A percentile compares a stretch with the other conserved stretches of the same genome.
phyloP scores from a whole-genome alignment of 1,140 invertebrate species.

The Drosophila quadrilineata region DNA sequence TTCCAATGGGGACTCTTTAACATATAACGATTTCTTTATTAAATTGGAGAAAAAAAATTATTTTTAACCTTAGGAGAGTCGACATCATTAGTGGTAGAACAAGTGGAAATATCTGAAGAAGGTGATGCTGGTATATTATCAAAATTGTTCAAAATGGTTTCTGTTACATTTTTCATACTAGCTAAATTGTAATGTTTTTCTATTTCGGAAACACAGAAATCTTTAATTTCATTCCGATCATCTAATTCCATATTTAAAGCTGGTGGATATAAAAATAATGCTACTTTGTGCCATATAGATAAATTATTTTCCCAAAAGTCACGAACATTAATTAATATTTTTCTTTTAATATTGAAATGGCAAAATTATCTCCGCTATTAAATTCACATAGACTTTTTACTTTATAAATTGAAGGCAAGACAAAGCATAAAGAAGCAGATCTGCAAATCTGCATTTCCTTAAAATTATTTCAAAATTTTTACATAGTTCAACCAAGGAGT shows the following conservation, averaged over 20 bases:
- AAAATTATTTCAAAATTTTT: constrained; percentile 22
- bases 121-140: not conserved
- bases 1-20: constrained; percentile 2
- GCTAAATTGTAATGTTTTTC: not conserved
- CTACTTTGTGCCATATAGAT: constrained; percentile 20
- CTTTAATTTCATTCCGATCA: constrained; percentile 1
- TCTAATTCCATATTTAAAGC: constrained; percentile 18
- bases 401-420: constrained; percentile 21
- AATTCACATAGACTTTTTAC: not conserved
- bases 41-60: constrained; percentile 26
- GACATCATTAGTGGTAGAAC: not conserved
- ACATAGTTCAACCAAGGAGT: constrained; percentile 6
- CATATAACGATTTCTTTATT: constrained; percentile 1
- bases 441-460: constrained; percentile 18
- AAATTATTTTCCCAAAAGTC: constrained; percentile 21
- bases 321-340: constrained; percentile 6
- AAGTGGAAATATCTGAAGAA: not conserved
- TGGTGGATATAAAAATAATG: constrained; percentile 29
- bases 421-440: constrained; percentile 12
- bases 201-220: constrained; percentile 12
- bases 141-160: constrained; percentile 3
- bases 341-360: constrained; percentile 18
- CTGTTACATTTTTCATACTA: not conserved
- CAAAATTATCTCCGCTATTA: not conserved
- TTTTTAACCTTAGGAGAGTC: not conserved